These are phyloP conservation scores for Platycercus adscitus DNA, from an alignment of 2,113 vertebrate genomes.

Conservation along the genomic window DNA sequence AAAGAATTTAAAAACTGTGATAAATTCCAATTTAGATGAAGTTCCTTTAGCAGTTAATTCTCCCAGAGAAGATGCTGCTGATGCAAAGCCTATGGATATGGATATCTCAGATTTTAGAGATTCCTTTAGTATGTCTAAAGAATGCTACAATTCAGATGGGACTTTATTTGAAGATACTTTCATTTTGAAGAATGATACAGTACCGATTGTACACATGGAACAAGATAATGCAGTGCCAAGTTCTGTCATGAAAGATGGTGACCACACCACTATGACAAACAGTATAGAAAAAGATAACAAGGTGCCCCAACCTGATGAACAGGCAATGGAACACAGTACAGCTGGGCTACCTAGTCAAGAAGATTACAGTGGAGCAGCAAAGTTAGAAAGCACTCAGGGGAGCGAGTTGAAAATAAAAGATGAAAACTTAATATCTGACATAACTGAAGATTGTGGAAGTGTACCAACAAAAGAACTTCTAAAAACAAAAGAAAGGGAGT, in stretches of 20 bases:
- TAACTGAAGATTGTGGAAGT: background rate
- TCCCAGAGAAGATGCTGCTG: slow-evolving; percentile 18
- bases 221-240: background rate
- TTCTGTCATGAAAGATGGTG: background rate
- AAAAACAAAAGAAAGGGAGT: background rate
- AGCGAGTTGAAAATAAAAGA: background rate
- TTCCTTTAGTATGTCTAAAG: slow-evolving; percentile 13
- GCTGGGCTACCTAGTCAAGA: background rate
- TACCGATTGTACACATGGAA: background rate
- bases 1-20: slow-evolving; percentile 54
- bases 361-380: background rate
- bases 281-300: background rate
- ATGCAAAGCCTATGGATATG: background rate
- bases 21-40: slow-evolving; percentile 32
- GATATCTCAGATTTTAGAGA: background rate
- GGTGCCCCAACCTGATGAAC: background rate
- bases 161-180: background rate
- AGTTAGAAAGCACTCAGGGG: background rate
- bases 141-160: background rate
- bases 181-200: background rate
- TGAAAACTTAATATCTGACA: background rate
- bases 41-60: slow-evolving; percentile 12
- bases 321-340: background rate
- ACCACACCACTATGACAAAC: background rate
- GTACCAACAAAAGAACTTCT: background rate